Percentiles rank a stretch among this genome's conserved stretches.
These are phyloP conservation scores for Notospermus geniculatus DNA, from an alignment of 1,140 invertebrate genomes.

Conservation along the genomic window DNA sequence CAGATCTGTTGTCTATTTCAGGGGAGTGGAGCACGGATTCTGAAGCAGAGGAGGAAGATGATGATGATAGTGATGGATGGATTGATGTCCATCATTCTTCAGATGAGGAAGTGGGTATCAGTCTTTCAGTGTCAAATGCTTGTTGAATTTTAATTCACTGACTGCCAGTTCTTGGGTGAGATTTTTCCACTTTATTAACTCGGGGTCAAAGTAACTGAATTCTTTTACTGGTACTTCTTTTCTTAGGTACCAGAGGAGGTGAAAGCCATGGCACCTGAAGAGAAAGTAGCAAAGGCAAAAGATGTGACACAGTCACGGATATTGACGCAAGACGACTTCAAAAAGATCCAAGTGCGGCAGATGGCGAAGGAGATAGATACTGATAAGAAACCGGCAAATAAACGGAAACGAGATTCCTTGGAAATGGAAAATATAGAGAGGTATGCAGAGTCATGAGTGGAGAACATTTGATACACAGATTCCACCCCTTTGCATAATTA, in stretches of 20 bases:
- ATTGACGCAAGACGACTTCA: constrained; percentile 92
- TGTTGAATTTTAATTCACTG: not conserved
- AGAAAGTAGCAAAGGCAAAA: constrained; percentile 64
- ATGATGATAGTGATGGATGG: constrained; percentile 64
- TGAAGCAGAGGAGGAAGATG: constrained; percentile 54
- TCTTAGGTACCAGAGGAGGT: constrained; percentile 9
- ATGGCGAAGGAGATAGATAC: constrained; percentile 72
- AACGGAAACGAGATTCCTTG: constrained; percentile 57
- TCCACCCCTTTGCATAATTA: too few relatives aligned
- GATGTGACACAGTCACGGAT: constrained; percentile 75
- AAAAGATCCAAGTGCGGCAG: constrained; percentile 74
- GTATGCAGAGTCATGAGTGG: too few relatives aligned
- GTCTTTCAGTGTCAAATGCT: not conserved
- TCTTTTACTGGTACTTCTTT: not conserved
- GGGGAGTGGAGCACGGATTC: constrained; percentile 51
- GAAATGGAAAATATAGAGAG: constrained; percentile 45
- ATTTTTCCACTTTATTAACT: constrained; percentile 2
- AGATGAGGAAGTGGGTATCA: constrained; percentile 70
- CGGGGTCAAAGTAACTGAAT: too few relatives aligned
- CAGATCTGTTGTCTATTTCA: constrained; percentile 14
- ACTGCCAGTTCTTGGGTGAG: constrained; percentile 6
- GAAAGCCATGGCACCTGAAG: constrained; percentile 42
- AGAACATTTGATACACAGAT: too few relatives aligned
- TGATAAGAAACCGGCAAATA: constrained; percentile 28
- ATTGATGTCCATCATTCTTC: constrained; percentile 68